Evolutionary conservation across 2,797 vertebrate genomes (phyloP).

Genomic region (Phylloscopus collybita): DNA sequence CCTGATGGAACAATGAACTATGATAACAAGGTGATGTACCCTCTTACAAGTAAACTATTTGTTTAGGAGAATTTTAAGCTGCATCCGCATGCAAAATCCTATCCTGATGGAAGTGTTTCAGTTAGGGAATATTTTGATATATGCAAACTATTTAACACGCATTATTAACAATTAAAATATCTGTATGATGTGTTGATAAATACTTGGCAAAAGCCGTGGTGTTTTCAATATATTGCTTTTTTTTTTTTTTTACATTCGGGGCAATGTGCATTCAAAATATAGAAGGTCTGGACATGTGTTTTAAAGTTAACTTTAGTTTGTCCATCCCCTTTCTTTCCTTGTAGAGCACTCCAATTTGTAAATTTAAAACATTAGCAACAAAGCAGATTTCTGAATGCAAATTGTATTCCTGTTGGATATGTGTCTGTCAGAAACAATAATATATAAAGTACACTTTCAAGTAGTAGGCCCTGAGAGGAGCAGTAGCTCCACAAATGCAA

Average conservation of each 20-base stretch:
- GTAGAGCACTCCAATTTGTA: background rate
- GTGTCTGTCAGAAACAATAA: background rate
- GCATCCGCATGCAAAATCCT: background rate
- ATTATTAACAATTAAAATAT: background rate
- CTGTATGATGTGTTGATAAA: background rate
- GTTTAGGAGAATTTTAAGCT: constrained; percentile 43
- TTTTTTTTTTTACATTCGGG: background rate
- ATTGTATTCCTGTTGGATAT: background rate
- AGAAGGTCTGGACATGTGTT: background rate
- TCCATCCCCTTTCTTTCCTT: background rate
- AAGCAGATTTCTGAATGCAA: background rate
- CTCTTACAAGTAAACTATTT: constrained; percentile 30
- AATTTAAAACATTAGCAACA: background rate
- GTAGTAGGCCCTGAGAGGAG: background rate
- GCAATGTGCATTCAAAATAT: background rate
- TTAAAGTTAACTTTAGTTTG: background rate
- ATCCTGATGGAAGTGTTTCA: background rate
- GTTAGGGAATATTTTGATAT: background rate
- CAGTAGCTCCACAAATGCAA: background rate
- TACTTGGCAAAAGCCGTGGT: background rate
- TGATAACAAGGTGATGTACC: constrained; percentile 87
- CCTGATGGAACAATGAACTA: constrained; percentile 95
- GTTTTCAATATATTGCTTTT: background rate
- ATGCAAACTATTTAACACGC: background rate
- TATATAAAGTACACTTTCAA: background rate